Evolutionary conservation across 2,113 vertebrate genomes (phyloP).

Genomic region (Alces alces): DNA sequence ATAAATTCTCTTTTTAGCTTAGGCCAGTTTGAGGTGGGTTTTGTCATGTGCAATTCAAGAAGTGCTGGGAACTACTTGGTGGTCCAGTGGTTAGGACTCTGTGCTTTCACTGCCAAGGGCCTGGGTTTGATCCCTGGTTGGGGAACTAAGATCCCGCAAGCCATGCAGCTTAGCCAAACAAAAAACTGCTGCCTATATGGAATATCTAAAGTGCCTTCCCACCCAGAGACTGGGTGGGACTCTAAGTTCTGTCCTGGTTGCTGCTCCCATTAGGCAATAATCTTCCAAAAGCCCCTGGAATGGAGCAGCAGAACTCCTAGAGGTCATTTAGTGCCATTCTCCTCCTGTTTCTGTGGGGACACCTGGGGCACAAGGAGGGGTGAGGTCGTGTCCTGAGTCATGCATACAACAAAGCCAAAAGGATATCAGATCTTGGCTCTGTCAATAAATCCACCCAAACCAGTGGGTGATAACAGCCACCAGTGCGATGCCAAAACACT

Average conservation of each 20-base stretch:
- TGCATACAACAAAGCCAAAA: neutral
- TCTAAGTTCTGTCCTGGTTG: neutral
- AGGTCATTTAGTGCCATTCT: neutral
- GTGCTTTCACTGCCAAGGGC: neutral
- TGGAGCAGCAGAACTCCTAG: neutral
- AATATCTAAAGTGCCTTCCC: neutral
- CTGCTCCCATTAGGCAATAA: neutral
- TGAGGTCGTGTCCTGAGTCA: constrained; percentile 5
- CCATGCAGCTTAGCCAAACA: neutral
- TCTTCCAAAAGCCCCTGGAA: neutral
- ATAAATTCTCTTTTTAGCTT: neutral
- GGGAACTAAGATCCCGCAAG: neutral
- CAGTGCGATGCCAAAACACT: neutral
- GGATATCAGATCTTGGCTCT: neutral
- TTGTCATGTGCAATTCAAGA: neutral
- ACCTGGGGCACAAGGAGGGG: neutral
- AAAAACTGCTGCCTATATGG: neutral
- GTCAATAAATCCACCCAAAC: constrained; percentile 39
- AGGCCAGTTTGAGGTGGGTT: neutral
- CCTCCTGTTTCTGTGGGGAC: neutral
- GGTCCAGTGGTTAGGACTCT: neutral
- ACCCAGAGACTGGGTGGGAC: neutral
- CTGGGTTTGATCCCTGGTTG: neutral
- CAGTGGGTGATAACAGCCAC: constrained; percentile 17
- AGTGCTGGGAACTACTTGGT: neutral